Evolutionary conservation across 2,888 invertebrate genomes (phyloP).

Genomic region (Noctua comes): DNA sequence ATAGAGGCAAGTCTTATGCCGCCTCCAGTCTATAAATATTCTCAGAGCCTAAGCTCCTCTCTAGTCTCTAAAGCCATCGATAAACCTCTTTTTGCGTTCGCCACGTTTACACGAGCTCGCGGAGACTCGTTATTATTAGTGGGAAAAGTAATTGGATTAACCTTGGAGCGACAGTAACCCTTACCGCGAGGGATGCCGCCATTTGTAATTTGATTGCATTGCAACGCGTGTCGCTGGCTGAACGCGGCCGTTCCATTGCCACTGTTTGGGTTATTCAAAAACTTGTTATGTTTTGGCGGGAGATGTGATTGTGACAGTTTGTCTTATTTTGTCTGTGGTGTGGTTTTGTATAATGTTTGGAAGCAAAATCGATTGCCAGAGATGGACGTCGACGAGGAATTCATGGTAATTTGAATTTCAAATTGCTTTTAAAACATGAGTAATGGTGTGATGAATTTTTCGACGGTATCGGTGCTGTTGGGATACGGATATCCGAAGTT

Average conservation of each 20-base stretch:
- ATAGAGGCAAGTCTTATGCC: slow-evolving; percentile 28
- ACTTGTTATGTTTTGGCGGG: slow-evolving; percentile 49
- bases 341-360: slow-evolving; percentile 88
- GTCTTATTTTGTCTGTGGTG: slow-evolving; percentile 22
- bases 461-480: slow-evolving; percentile 9
- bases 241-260: slow-evolving; percentile 49
- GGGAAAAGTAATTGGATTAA: slow-evolving; percentile 86
- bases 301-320: slow-evolving; percentile 54
- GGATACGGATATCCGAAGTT: slow-evolving; percentile 42
- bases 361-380: slow-evolving; percentile 90
- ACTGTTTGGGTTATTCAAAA: slow-evolving; percentile 43
- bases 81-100: slow-evolving; percentile 49
- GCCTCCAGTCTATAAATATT: slow-evolving; percentile 56
- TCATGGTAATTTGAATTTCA: slow-evolving; percentile 67
- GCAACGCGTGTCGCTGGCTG: slow-evolving; percentile 73
- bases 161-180: slow-evolving; percentile 87
- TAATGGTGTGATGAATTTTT: slow-evolving; percentile 1
- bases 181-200: slow-evolving; percentile 79
- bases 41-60: slow-evolving; percentile 42
- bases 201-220: slow-evolving; percentile 79
- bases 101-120: slow-evolving; percentile 61
- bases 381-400: slow-evolving; percentile 87
- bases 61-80: slow-evolving; percentile 38
- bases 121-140: slow-evolving; percentile 78
- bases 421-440: slow-evolving; percentile 13